Conservation (phyloP, 2,113 vertebrate species). For the Stomatorhinus ivindoensis region DNA sequence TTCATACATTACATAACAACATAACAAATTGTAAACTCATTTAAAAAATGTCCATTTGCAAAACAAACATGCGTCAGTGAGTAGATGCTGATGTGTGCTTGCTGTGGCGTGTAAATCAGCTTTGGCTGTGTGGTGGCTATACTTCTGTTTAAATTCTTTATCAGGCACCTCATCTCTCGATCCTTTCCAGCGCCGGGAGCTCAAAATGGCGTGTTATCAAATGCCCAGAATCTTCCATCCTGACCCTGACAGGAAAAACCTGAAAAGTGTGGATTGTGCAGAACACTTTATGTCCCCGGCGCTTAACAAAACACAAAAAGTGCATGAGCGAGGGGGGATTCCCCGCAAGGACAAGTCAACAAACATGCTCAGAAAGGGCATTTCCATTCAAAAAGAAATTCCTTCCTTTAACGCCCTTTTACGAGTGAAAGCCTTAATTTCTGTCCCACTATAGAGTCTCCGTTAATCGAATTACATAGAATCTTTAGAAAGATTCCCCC, state of each 20-base stretch:
- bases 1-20: not conserved
- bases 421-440: slow-evolving; percentile 7
- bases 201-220: not conserved
- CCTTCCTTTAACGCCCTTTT: slow-evolving; percentile 3
- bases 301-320: not conserved
- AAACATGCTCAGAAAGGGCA: not conserved
- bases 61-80: not conserved
- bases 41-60: not conserved
- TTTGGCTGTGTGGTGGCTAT: not conserved
- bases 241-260: not conserved
- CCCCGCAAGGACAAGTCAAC: slow-evolving; percentile 10
- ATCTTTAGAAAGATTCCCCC: slow-evolving; percentile 8
- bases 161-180: not conserved
- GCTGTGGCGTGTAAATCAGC: not conserved
- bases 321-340: not conserved
- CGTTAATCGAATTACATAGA: slow-evolving; percentile 13
- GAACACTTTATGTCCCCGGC: not conserved
- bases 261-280: not conserved
- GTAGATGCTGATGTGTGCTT: not conserved
- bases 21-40: not conserved
- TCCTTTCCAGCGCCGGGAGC: not conserved
- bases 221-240: not conserved
- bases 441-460: not conserved
- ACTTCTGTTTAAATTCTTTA: not conserved
- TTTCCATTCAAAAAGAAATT: slow-evolving; percentile 7